Evolutionary conservation across 2,113 vertebrate genomes (phyloP).

Genomic region (Bujurquina vittata): DNA sequence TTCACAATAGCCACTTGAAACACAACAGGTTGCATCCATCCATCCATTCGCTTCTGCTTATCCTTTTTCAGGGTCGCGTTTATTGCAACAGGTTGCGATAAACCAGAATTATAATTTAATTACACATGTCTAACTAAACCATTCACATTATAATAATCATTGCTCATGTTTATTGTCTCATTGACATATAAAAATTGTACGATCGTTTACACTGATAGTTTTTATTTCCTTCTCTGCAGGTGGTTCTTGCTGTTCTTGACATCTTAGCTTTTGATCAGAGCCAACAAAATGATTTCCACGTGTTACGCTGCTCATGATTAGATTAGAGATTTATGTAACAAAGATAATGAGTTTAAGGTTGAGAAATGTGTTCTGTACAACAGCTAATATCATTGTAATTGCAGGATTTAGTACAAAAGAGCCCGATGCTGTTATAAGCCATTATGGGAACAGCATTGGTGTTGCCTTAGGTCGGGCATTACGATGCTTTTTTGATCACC

Average conservation of each 20-base stretch:
- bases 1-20: not conserved
- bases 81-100: not conserved
- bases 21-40: not conserved
- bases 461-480: not conserved
- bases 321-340: conserved; percentile 17
- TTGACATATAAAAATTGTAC: not conserved
- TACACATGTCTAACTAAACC: not conserved
- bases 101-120: not conserved
- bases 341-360: not conserved
- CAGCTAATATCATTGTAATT: conserved; percentile 10
- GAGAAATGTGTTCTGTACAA: conserved; percentile 6
- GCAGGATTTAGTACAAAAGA: not conserved
- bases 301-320: conserved; percentile 5
- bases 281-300: not conserved
- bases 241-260: not conserved
- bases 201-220: not conserved
- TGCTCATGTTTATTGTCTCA: not conserved
- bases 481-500: conserved; percentile 20
- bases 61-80: no score
- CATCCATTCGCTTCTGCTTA: no score
- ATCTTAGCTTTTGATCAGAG: conserved; percentile 9
- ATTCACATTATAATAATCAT: rapidly evolving
- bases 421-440: not conserved
- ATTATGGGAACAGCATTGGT: not conserved
- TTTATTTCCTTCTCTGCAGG: not conserved